Conservation (phyloP, 2,888 invertebrate genomes). For the Philereme transversata region DNA sequence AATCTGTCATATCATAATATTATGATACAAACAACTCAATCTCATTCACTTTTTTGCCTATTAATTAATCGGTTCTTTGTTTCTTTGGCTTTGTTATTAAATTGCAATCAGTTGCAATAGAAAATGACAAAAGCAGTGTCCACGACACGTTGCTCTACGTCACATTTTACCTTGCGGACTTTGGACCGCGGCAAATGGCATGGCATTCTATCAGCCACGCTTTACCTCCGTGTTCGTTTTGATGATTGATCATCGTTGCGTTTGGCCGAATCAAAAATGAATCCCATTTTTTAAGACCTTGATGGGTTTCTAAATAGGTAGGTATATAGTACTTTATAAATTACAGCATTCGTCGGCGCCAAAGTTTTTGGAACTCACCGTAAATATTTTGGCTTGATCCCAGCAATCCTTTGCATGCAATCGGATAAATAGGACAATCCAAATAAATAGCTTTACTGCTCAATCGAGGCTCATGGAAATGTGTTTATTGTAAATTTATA, state of each 20-base stretch:
- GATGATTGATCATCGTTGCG: slow-evolving; percentile 1
- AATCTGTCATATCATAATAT: no score
- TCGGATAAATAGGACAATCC: slow-evolving; percentile 48
- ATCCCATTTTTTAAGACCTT: neutral
- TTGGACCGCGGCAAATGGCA: slow-evolving; percentile 72
- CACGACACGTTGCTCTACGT: slow-evolving; percentile 64
- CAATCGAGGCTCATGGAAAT: neutral
- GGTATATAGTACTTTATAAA: neutral
- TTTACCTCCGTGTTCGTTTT: slow-evolving; percentile 53
- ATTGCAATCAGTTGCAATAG: slow-evolving; percentile 22
- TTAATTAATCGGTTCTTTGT: no score
- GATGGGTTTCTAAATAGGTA: neutral
- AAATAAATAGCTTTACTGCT: slow-evolving; percentile 17
- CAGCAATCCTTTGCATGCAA: slow-evolving; percentile 48
- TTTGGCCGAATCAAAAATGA: neutral
- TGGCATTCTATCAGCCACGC: slow-evolving; percentile 54
- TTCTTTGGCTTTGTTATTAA: neutral
- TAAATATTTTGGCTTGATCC: slow-evolving; percentile 48
- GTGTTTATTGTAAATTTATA: neutral
- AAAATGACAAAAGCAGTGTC: slow-evolving; percentile 56
- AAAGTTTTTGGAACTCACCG: slow-evolving; percentile 34
- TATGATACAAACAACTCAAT: no score
- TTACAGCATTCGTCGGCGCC: slow-evolving; percentile 45
- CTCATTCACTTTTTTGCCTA: no score
- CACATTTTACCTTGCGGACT: slow-evolving; percentile 75